Evolutionary conservation across 2,113 vertebrate species (phyloP), one percentile per base, ranked within the genome.

Genomic region (Lepus americanus): DNA sequence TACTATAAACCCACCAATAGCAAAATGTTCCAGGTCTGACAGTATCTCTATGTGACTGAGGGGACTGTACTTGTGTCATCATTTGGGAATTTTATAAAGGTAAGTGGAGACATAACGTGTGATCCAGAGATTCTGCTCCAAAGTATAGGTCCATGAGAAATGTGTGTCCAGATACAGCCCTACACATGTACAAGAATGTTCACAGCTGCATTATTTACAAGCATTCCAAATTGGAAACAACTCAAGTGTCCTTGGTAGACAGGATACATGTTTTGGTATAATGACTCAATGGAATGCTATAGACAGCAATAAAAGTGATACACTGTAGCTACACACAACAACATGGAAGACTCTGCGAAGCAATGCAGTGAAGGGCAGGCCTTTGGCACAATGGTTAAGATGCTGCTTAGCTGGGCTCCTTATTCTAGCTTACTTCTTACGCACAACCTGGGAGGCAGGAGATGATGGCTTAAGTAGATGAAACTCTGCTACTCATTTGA

Each of bases 81-180:
- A 94, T 83, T 89, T 79, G 39, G 27, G 74, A 64, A 72, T 49
- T 74, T 81, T 59, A 33, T 61, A 33, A 51, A 78, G 39, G 36
- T 79, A 63, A 84, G 53, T 53, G 20, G 25, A 69, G 29, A 23
- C 6, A 69, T 74, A 74, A 49, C 29, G 49, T 49, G 67, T 69
- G 25, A 80, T 23, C 67, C 69, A 74, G 23, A 67, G 80, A 67
- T 55, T 69, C 44, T 67, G 49, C 16, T 72, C 59, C 64, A 53
- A 78, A 94, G 44, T 51, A 49, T 66, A 73, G 16, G 55, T 23
- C 17, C 39, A 33, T 80, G 59, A 90, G 87, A 90, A 84, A 85
- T 14, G 55, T 3, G 23, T 13, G n/a, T 12, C 61, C 49, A 80
- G 17, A 69, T n/a, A 55, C n/a, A 81, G 22, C 25, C 49, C 29